These are phyloP conservation scores for Luidia sarsii DNA, from an alignment of 53 echinoderm and acorn worm genomes.

Conservation along the genomic window DNA sequence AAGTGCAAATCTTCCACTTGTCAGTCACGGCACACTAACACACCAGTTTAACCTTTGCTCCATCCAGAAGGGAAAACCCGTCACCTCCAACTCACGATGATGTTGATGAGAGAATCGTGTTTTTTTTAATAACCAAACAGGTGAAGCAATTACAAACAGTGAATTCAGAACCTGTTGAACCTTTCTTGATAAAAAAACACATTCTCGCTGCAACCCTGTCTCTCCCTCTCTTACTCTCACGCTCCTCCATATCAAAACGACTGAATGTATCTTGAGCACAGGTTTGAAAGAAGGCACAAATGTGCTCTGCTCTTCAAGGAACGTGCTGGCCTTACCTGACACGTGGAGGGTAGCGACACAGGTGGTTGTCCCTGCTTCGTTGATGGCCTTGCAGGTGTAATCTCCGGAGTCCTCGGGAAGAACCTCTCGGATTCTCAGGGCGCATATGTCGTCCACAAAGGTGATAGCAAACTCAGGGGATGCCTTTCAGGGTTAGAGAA, in stretches of 20 bases:
- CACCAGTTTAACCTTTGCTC: too few relatives aligned
- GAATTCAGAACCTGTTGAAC: too few relatives aligned
- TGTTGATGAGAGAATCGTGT: background rate
- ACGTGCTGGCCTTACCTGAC: conserved; percentile 70
- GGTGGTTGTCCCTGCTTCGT: conserved; percentile 78
- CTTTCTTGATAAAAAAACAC: too few relatives aligned
- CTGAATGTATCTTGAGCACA: too few relatives aligned
- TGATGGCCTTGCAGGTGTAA: conserved; percentile 86
- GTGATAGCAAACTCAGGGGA: conserved; percentile 86
- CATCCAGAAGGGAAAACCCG: too few relatives aligned
- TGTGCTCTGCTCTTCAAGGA: background rate
- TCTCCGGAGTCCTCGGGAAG: conserved; percentile 75
- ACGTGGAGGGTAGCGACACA: conserved; percentile 80
- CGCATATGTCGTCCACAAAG: conserved; percentile 74
- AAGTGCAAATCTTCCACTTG: background rate
- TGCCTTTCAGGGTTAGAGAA: too few relatives aligned
- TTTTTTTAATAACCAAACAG: too few relatives aligned
- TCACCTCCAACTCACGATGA: background rate
- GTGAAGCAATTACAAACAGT: too few relatives aligned
- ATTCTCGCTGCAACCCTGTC: too few relatives aligned
- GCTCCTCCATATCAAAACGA: too few relatives aligned
- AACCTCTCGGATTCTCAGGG: conserved; percentile 75
- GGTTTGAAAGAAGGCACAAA: too few relatives aligned
- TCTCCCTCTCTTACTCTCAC: too few relatives aligned
- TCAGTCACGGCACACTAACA: background rate